Percentiles rank a stretch among this genome's conserved stretches.
These are phyloP conservation scores for Lasioglossum pauxillum DNA, from an alignment of 2,888 invertebrate genomes.

Conservation along the genomic window DNA sequence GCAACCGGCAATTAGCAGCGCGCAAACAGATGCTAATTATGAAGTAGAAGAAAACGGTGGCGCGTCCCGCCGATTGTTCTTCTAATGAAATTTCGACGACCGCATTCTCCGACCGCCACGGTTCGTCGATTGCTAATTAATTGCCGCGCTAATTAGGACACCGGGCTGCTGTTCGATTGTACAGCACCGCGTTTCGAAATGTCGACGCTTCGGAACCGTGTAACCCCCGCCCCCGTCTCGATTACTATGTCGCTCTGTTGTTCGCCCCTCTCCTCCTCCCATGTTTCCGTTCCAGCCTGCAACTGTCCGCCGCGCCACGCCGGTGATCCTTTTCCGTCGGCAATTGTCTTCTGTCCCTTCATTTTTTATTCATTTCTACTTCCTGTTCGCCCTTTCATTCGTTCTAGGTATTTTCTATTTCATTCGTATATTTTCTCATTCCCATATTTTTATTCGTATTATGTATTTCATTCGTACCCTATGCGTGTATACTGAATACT, in stretches of 20 bases:
- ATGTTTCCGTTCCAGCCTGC: background rate
- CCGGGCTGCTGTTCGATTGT: slow-evolving; percentile 35
- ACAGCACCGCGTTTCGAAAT: slow-evolving; percentile 38
- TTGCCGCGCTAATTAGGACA: slow-evolving; percentile 69
- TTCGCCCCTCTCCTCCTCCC: background rate
- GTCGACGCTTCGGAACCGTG: slow-evolving; percentile 24
- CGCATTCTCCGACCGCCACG: slow-evolving; percentile 39
- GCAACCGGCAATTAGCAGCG: slow-evolving; percentile 53
- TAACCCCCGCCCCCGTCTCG: slow-evolving; percentile 40
- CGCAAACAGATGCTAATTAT: slow-evolving; percentile 62
- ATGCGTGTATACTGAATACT: background rate
- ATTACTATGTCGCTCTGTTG: slow-evolving; percentile 33
- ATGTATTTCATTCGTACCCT: background rate
- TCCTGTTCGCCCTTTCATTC: background rate
- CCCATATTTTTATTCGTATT: background rate
- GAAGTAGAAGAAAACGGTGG: slow-evolving; percentile 60
- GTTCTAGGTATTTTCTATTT: background rate
- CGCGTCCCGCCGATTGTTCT: slow-evolving; percentile 62
- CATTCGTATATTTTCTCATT: background rate
- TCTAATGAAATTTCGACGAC: slow-evolving; percentile 68
- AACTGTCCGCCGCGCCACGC: background rate
- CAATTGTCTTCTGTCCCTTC: background rate
- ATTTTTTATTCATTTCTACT: background rate
- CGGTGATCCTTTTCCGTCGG: background rate
- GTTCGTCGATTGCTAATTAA: slow-evolving; percentile 71